A percentile compares a stretch with the other conserved stretches of the same genome.
Evolutionary conservation across 2,888 invertebrate genomes (phyloP).

Genomic region (Callinectes sapidus): DNA sequence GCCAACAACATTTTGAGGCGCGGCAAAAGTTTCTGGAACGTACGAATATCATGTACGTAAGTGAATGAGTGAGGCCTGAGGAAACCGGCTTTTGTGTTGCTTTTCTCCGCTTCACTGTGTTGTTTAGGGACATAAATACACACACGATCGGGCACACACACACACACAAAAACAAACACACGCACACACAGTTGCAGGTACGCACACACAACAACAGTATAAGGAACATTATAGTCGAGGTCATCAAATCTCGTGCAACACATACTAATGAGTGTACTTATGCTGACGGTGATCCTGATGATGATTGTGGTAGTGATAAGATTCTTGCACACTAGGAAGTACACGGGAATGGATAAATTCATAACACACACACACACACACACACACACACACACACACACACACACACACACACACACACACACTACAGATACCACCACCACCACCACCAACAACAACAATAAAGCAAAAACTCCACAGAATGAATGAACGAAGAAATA

Average conservation of each 20-base stretch:
- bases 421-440: background rate
- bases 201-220: background rate
- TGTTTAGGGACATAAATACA: background rate
- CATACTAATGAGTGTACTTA: background rate
- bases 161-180: background rate
- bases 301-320: background rate
- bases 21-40: background rate
- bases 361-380: background rate
- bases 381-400: background rate
- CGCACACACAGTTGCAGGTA: background rate
- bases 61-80: too few relatives aligned
- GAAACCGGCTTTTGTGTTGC: too few relatives aligned
- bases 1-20: background rate
- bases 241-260: background rate
- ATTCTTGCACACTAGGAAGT: background rate
- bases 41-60: background rate
- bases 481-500: background rate
- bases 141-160: background rate
- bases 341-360: background rate
- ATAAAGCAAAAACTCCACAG: background rate
- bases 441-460: background rate
- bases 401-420: slow-evolving; percentile 1
- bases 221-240: background rate
- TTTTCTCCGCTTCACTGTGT: too few relatives aligned
- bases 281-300: background rate